Conservation (phyloP, 2,113 vertebrate species). For the Elanoides forficatus region DNA sequence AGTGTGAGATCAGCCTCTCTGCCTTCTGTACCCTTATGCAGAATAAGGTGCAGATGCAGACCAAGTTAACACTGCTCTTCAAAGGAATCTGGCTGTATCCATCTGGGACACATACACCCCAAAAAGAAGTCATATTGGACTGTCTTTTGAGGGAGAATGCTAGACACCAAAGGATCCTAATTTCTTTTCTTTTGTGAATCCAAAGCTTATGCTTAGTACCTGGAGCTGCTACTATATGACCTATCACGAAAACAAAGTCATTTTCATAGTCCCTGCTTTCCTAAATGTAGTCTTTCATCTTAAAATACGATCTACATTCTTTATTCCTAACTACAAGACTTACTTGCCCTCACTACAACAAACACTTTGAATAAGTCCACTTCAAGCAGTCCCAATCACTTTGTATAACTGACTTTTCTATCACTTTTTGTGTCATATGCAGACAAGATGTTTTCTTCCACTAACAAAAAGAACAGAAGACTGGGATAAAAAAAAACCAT, state of each 20-base stretch:
- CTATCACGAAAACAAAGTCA: not conserved
- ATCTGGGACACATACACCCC: not conserved
- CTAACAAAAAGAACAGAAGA: not conserved
- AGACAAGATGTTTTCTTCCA: not conserved
- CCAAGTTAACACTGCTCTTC: not conserved
- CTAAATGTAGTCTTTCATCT: not conserved
- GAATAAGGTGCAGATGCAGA: not conserved
- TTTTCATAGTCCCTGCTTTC: not conserved
- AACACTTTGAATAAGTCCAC: not conserved
- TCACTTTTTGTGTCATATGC: not conserved
- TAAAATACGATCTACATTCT: not conserved
- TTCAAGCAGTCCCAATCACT: not conserved
- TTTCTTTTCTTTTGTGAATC: not conserved
- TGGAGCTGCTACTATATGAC: not conserved
- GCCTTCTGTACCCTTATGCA: not conserved
- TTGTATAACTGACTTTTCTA: not conserved
- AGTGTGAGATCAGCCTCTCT: not conserved
- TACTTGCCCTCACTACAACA: not conserved
- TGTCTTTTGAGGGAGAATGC: not conserved
- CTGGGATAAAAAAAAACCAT: not conserved
- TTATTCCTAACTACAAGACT: not conserved
- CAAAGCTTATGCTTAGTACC: not conserved
- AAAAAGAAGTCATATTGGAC: not conserved
- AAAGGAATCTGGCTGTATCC: not conserved
- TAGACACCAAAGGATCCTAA: not conserved